Evolutionary conservation across 2,888 invertebrate genomes (phyloP).

Genomic region (Drepana falcataria): DNA sequence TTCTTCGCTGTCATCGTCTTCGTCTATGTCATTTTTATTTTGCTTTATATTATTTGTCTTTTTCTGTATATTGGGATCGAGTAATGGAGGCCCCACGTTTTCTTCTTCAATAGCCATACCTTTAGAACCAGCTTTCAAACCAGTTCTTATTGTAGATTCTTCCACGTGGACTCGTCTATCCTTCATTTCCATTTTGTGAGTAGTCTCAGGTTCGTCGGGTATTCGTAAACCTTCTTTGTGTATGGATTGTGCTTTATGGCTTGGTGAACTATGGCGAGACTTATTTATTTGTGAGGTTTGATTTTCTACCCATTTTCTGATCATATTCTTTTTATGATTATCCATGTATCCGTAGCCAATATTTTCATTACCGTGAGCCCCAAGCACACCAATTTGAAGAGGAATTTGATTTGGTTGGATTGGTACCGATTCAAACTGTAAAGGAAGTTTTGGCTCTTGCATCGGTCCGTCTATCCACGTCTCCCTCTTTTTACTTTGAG

Average conservation of each 20-base stretch:
- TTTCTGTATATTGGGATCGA: constrained; percentile 45
- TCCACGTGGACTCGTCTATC: constrained; percentile 79
- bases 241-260: constrained; percentile 47
- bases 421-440: constrained; percentile 74
- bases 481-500: constrained; percentile 89
- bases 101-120: constrained; percentile 73
- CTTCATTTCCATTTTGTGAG: constrained; percentile 69
- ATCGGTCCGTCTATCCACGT: constrained; percentile 98
- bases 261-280: constrained; percentile 78
- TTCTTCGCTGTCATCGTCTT: constrained; percentile 89
- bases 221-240: constrained; percentile 48
- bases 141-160: constrained; percentile 80
- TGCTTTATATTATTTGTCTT: constrained; percentile 45
- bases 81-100: constrained; percentile 56
- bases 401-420: constrained; percentile 76
- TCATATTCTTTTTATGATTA: constrained; percentile 94
- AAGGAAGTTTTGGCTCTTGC: constrained; percentile 78
- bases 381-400: constrained; percentile 62
- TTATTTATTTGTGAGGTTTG: constrained; percentile 90
- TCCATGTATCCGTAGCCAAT: constrained; percentile 93
- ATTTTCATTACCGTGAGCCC: constrained; percentile 68
- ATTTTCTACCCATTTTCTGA: constrained; percentile 94
- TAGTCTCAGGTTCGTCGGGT: constrained; percentile 44
- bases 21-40: constrained; percentile 76
- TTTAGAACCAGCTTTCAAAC: constrained; percentile 76